A percentile compares a stretch with the other conserved stretches of the same genome.
phyloP scores from a whole-genome alignment of 2,797 vertebrate species.

The Acanthurus lineatus region DNA sequence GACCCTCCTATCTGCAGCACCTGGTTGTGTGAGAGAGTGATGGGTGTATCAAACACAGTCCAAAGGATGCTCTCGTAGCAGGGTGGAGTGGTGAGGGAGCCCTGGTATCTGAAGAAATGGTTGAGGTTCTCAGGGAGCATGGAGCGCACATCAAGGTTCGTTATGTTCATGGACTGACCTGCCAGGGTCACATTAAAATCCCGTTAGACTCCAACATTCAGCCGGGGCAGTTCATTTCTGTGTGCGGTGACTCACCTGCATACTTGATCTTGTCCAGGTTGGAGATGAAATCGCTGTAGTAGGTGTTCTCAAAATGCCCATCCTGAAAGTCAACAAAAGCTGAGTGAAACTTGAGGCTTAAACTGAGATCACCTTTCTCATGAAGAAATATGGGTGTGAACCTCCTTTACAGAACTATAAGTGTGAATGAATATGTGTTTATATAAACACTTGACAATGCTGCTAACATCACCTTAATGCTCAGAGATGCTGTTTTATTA shows the following conservation, averaged over 20 bases:
- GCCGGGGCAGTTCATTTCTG: background rate
- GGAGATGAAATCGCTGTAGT: conserved; percentile 91
- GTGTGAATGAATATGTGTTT: no score
- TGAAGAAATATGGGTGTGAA: no score
- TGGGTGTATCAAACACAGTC: conserved; percentile 89
- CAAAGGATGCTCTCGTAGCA: conserved; percentile 93
- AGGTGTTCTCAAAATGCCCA: conserved; percentile 91
- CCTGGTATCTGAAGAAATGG: conserved; percentile 91
- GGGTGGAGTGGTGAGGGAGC: conserved; percentile 94
- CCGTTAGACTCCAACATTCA: background rate
- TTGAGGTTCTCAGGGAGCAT: conserved; percentile 90
- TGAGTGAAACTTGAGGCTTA: background rate
- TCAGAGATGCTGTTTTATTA: no score
- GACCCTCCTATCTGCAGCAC: conserved; percentile 67
- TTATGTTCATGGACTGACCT: conserved; percentile 89
- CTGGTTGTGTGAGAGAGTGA: conserved; percentile 91
- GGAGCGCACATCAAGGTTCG: conserved; percentile 81
- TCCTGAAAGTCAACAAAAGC: conserved; percentile 80
- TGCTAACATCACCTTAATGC: no score
- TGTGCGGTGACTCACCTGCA: conserved; percentile 85
- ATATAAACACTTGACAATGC: no score
- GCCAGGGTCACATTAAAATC: background rate
- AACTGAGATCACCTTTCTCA: background rate
- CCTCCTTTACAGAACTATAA: background rate
- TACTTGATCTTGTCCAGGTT: conserved; percentile 87